Evolutionary conservation across 1,140 invertebrate genomes (phyloP).

Genomic region (Zaprionus kolodkinae): DNA sequence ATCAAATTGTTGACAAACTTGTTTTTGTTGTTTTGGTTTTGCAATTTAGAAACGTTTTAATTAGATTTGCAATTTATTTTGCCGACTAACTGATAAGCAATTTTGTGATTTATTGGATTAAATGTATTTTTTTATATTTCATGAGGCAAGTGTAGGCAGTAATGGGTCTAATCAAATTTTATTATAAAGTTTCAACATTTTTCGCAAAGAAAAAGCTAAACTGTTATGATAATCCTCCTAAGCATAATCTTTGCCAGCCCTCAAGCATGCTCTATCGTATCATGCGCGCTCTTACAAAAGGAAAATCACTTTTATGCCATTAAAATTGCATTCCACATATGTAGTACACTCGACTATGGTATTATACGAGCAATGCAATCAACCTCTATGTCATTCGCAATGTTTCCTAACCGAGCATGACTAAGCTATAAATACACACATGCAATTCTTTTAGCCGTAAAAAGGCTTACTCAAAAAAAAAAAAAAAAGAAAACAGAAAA

Average conservation of each 20-base stretch:
- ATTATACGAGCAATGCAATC: slow-evolving; percentile 42
- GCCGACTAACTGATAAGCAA: background rate
- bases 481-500: slow-evolving; percentile 16
- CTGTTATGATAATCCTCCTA: background rate
- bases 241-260: background rate
- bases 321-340: slow-evolving; percentile 40
- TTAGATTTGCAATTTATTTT: background rate
- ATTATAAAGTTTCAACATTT: too few relatives aligned
- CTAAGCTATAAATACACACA: slow-evolving; percentile 49
- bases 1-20: background rate
- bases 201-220: too few relatives aligned
- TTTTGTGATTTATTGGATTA: background rate
- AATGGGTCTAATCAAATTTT: too few relatives aligned
- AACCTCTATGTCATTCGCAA: slow-evolving; percentile 42
- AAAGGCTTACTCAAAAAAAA: slow-evolving; percentile 29
- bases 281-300: slow-evolving; percentile 1
- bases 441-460: slow-evolving; percentile 19
- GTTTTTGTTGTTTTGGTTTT: background rate
- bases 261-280: slow-evolving; percentile 2
- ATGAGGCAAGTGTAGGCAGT: too few relatives aligned
- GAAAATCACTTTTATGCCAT: slow-evolving; percentile 26
- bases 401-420: slow-evolving; percentile 46
- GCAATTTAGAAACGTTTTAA: background rate
- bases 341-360: background rate
- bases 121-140: too few relatives aligned